Conservation (phyloP, 92 coral and sea anemone genomes). For the Paragorgia papillata region DNA sequence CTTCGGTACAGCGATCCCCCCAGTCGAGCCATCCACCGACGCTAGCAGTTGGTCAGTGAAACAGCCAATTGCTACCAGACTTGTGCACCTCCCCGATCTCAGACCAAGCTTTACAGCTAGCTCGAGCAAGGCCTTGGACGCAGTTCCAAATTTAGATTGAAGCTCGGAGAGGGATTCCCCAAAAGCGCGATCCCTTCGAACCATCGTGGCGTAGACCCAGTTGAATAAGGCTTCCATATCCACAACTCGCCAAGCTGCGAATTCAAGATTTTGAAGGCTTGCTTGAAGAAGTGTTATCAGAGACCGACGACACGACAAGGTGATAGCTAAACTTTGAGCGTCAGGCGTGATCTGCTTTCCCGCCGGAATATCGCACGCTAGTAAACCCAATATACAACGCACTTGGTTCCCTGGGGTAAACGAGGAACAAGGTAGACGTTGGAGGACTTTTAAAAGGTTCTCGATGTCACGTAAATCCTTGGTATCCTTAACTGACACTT, state of each 20-base stretch:
- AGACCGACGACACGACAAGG: constrained; percentile 15
- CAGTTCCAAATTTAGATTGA: neutral
- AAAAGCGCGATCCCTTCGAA: neutral
- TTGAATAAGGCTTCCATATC: constrained; percentile 19
- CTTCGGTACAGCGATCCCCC: neutral
- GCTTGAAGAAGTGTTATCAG: constrained; percentile 17
- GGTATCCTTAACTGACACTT: neutral
- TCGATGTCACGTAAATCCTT: constrained; percentile 4
- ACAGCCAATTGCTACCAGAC: constrained; percentile 1
- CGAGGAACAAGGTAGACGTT: constrained; percentile 6
- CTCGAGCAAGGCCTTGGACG: constrained; percentile 15
- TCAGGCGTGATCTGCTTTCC: neutral
- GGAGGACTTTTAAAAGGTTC: constrained; percentile 3
- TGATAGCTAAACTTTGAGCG: neutral
- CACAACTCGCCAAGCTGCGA: constrained; percentile 29
- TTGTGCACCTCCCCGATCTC: neutral
- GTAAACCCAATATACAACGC: constrained; percentile 28
- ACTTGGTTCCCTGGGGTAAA: constrained; percentile 19
- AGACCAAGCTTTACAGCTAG: neutral
- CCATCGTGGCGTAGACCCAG: constrained; percentile 25
- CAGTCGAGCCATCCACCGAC: neutral
- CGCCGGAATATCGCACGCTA: constrained; percentile 36
- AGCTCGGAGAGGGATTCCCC: neutral
- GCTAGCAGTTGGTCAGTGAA: constrained; percentile 14
- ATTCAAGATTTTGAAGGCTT: constrained; percentile 8